Percentiles rank a stretch among this genome's conserved stretches.
These are phyloP conservation scores for Archips xylosteana DNA, from an alignment of 2,888 invertebrate species.

Conservation along the genomic window DNA sequence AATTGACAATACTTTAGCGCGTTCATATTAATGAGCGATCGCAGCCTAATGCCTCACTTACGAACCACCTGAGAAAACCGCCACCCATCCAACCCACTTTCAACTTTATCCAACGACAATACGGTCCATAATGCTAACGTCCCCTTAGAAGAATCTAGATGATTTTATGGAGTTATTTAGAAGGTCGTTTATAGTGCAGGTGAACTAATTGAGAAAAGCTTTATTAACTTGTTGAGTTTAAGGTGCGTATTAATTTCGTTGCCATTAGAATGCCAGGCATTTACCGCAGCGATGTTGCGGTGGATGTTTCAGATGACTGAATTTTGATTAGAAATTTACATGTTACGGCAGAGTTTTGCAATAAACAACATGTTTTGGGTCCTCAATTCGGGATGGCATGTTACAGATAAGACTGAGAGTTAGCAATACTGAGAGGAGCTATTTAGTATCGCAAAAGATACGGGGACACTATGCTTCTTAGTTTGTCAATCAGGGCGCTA, in stretches of 20 bases:
- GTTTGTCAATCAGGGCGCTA: no score
- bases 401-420: no score
- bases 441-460: no score
- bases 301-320: neutral
- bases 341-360: neutral
- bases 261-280: constrained; percentile 10
- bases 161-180: constrained; percentile 22
- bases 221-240: constrained; percentile 3
- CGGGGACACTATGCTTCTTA: no score
- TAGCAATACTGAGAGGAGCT: no score
- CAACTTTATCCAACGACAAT: neutral
- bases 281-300: neutral
- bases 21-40: constrained; percentile 41
- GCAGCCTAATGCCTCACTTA: constrained; percentile 25
- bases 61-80: constrained; percentile 25
- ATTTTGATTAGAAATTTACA: neutral
- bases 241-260: constrained; percentile 12
- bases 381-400: no score
- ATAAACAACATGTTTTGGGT: no score
- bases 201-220: constrained; percentile 17
- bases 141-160: neutral
- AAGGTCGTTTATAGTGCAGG: constrained; percentile 14
- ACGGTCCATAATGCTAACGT: neutral
- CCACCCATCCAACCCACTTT: neutral
- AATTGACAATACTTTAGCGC: constrained; percentile 41